A percentile compares a stretch with the other conserved stretches of the same genome.
Evolutionary conservation across 2,888 invertebrate genomes (phyloP).

Genomic region (Resseliella maxima): DNA sequence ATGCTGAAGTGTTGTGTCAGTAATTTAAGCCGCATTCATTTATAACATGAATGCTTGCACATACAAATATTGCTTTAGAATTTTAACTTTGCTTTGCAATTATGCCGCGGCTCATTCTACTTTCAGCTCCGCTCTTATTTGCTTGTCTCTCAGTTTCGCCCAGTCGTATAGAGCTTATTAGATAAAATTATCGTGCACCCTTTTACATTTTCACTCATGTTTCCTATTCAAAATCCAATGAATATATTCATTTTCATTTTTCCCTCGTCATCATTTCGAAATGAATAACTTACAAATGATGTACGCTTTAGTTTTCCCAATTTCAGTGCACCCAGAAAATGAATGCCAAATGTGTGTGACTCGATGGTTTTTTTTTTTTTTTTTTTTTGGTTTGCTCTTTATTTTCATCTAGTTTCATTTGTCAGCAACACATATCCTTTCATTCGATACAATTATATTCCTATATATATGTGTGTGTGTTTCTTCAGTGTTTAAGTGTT

Average conservation of each 20-base stretch:
- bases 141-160: background rate
- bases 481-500: background rate
- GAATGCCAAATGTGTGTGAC: background rate
- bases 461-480: no score
- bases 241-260: conserved; percentile 19
- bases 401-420: background rate
- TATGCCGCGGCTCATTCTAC: background rate
- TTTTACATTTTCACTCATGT: background rate
- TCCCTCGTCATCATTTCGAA: background rate
- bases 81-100: background rate
- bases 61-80: background rate
- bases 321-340: background rate
- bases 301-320: conserved; percentile 30
- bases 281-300: conserved; percentile 13
- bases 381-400: no score
- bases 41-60: background rate
- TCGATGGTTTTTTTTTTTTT: no score
- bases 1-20: conserved; percentile 39
- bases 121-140: background rate
- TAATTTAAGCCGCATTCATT: conserved; percentile 1
- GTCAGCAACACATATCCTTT: background rate
- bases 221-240: background rate
- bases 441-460: background rate
- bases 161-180: background rate
- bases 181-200: background rate